Base-by-base conservation (phyloP, 2,797 vertebrate species). In the Balearica regulorum region DNA sequence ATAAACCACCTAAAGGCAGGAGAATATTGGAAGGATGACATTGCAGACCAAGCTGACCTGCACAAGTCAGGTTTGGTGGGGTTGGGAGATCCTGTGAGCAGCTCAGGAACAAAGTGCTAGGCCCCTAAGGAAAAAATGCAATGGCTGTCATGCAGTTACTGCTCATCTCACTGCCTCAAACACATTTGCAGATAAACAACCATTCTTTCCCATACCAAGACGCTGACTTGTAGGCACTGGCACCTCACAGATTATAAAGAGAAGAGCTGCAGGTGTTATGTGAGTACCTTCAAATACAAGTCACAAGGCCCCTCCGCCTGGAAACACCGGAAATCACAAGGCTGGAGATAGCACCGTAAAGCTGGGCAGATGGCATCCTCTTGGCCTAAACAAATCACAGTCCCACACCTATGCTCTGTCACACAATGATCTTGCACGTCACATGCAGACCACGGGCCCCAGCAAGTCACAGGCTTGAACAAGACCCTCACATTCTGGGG, bases 371-470 rank as follows among this genome's bases (percentile, higher is more conserved):
- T 79, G 46, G 16, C 54, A 24, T 37, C 71, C 28, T 92, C 61
- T 29, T 26, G 22, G 41, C 25, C 41, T 61, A 44, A 89, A 76
- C 6, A 62, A 83, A 81, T 51, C 48, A 44, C 41, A 39, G 73
- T 48, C 35, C 19, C 28, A 48, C 12, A 48, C 29, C 17, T 31
- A 3, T 16, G 48, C 16, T 91, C 33, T 78, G 19, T 48, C 44
- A 75, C 57, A 85, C 0, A 0, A 39, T 7, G 48, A 26, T 43
- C 54, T 72, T 62, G 31, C 2, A 2, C 0, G 1, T 4, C 6
- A 0, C 12, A 35, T 4, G 22, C 8, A 53, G 79, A 41, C 24
- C 46, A 60, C 0, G 0, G 48, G 29, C 18, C 41, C 35, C 53
- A 77, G 24, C 28, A 68, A 83, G 71, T 22, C 44, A 46, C 17